phyloP scores from a whole-genome alignment of 1,140 invertebrate genomes.

The Rhysida immarginata region DNA sequence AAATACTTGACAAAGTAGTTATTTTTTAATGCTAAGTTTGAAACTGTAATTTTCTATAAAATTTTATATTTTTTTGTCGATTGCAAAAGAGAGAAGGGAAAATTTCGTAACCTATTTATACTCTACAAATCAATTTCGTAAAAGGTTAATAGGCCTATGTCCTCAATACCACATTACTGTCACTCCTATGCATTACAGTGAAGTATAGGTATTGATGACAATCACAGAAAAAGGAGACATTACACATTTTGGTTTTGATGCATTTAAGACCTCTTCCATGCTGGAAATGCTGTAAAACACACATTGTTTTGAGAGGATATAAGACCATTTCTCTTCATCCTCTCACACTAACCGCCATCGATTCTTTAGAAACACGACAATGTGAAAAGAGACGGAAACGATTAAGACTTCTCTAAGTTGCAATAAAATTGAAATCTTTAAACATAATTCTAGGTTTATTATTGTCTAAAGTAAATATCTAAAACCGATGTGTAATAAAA shows the following conservation, averaged over 20 bases:
- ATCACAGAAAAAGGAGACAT: not conserved
- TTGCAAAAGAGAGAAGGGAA: too few species aligned
- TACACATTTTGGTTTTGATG: slow-evolving; percentile 3
- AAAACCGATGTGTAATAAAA: too few species aligned
- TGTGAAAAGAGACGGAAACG: too few species aligned
- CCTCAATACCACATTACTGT: not conserved
- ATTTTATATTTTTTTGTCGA: too few species aligned
- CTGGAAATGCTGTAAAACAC: not conserved
- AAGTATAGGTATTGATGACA: not conserved
- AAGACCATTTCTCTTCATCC: not conserved
- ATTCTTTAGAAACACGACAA: too few species aligned
- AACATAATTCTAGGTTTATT: too few species aligned
- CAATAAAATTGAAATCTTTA: too few species aligned
- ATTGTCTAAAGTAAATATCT: too few species aligned
- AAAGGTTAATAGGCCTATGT: not conserved
- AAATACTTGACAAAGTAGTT: not conserved
- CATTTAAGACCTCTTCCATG: slow-evolving; percentile 9
- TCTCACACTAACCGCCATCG: slow-evolving; percentile 6
- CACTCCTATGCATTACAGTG: not conserved
- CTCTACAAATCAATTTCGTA: not conserved
- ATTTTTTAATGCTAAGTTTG: not conserved
- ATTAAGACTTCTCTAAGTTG: too few species aligned
- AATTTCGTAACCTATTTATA: too few species aligned
- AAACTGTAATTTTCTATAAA: too few species aligned
- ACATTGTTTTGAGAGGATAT: slow-evolving; percentile 4